Conservation (phyloP, 2,113 vertebrate species). For the Donacobius atricapilla region DNA sequence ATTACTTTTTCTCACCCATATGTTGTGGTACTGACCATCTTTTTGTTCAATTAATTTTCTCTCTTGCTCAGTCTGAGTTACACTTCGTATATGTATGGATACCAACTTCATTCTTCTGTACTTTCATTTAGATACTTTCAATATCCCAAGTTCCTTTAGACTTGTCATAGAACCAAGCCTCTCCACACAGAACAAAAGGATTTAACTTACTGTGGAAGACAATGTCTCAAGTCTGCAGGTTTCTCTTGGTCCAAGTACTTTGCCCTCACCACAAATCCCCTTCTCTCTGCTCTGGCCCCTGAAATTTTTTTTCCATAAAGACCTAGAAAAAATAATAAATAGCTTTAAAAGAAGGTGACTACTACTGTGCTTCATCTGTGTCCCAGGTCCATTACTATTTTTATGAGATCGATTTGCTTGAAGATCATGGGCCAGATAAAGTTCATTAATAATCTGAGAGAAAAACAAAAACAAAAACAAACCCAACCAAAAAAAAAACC, state of each 20-base stretch:
- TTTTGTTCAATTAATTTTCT: neutral
- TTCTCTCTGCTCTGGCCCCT: neutral
- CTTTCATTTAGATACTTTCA: neutral
- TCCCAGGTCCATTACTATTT: neutral
- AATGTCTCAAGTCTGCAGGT: neutral
- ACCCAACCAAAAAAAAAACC: rapidly evolving
- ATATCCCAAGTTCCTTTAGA: neutral
- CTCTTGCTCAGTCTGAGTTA: neutral
- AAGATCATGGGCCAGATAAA: neutral
- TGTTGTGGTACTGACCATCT: neutral
- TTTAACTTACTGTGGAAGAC: neutral
- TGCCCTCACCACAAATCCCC: neutral
- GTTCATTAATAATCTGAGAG: neutral
- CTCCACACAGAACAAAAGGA: neutral
- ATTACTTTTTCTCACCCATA: neutral
- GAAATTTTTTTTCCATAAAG: neutral
- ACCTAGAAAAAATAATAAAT: neutral
- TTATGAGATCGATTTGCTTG: neutral
- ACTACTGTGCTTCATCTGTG: neutral
- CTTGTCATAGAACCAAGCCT: neutral
- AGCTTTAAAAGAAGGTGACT: neutral
- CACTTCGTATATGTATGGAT: neutral
- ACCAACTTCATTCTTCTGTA: neutral
- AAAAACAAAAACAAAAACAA: too few species aligned
- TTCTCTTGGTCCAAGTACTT: neutral